Percentiles rank a stretch among this genome's conserved stretches.
These are phyloP conservation scores for Heliothis subflexa DNA, from an alignment of 1,140 invertebrate species.

Conservation along the genomic window DNA sequence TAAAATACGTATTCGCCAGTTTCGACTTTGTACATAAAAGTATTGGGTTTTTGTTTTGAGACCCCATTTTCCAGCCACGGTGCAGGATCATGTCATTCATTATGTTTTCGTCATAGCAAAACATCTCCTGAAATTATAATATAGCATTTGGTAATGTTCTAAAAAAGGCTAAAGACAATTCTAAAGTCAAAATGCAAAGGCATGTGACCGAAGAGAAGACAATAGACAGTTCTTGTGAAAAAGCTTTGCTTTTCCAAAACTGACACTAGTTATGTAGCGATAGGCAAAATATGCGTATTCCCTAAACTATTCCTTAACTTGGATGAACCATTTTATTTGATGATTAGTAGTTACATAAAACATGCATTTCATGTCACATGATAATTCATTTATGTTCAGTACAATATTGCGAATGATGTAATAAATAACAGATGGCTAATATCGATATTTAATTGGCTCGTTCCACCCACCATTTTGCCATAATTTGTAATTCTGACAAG, in stretches of 20 bases:
- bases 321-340: no score
- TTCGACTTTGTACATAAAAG: conserved; percentile 17
- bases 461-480: background rate
- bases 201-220: no score
- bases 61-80: background rate
- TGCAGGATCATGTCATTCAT: background rate
- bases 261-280: background rate
- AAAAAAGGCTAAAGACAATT: no score
- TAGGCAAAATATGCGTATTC: no score
- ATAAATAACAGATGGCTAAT: conserved; percentile 1
- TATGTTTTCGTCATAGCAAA: no score
- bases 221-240: no score
- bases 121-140: no score
- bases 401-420: background rate
- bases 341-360: no score
- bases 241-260: background rate
- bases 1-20: conserved; percentile 6
- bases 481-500: background rate
- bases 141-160: no score
- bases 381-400: background rate
- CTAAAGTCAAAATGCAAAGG: no score
- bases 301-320: no score
- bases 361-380: no score
- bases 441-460: conserved; percentile 13
- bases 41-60: background rate